phyloP scores from a whole-genome alignment of 2,113 vertebrate genomes.

The Lepisosteus oculatus region DNA sequence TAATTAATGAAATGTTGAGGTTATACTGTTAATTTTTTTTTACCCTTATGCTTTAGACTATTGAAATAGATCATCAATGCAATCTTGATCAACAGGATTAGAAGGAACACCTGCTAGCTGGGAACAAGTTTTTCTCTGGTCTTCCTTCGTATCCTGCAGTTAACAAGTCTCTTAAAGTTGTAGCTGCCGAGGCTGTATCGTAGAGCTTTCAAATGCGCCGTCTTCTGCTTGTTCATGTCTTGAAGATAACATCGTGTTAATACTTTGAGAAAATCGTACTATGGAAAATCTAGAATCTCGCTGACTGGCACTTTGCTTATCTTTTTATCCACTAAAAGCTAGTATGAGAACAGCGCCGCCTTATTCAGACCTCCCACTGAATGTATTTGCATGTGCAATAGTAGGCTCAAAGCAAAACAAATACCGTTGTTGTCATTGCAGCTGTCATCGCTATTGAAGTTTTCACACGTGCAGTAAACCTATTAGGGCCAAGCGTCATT shows the following conservation, averaged over 20 bases:
- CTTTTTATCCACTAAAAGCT: neutral
- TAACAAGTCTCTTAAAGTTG: neutral
- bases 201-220: neutral
- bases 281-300: slow-evolving; percentile 41
- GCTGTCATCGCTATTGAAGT: slow-evolving; percentile 50
- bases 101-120: too few species aligned
- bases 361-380: slow-evolving; percentile 43
- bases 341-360: neutral
- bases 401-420: slow-evolving; percentile 54
- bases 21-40: too few species aligned
- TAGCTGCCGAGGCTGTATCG: neutral
- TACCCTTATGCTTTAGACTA: too few species aligned
- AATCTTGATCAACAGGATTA: too few species aligned
- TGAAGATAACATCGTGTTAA: slow-evolving; percentile 16
- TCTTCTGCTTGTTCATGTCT: slow-evolving; percentile 5
- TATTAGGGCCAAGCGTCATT: slow-evolving; percentile 51
- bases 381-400: slow-evolving; percentile 64
- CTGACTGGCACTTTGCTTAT: too few species aligned
- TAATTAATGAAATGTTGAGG: too few species aligned
- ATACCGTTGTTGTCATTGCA: slow-evolving; percentile 58
- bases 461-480: slow-evolving; percentile 51
- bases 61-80: too few species aligned
- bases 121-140: too few species aligned
- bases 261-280: slow-evolving; percentile 59
- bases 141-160: too few species aligned